Conservation (phyloP, 2,888 invertebrate genomes). For the Glaucopsyche alexis region DNA sequence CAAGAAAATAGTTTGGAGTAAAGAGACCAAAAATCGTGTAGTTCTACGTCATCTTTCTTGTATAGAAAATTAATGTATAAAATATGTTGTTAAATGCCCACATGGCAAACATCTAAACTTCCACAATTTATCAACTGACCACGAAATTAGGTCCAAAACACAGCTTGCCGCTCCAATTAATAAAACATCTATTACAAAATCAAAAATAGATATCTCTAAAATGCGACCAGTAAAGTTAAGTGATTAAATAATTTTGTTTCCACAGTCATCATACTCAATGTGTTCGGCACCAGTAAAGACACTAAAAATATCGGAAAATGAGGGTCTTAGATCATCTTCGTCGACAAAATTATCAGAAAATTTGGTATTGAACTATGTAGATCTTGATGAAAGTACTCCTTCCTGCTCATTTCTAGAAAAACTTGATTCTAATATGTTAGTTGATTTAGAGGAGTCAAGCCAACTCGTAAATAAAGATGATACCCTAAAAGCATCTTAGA, state of each 20-base stretch:
- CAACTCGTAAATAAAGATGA: too few species aligned
- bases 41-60: conserved; percentile 10
- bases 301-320: too few species aligned
- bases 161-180: background rate
- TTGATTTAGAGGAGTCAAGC: too few species aligned
- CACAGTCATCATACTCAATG: conserved; percentile 13
- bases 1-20: conserved; percentile 21
- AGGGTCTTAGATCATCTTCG: conserved; percentile 4
- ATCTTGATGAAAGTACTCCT: too few species aligned
- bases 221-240: conserved; percentile 21
- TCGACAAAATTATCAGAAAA: background rate
- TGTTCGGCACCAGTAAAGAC: conserved; percentile 10
- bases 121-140: conserved; percentile 18
- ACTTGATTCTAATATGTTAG: too few species aligned
- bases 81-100: background rate
- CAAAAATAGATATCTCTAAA: conserved; percentile 16
- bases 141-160: conserved; percentile 11
- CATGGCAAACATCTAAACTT: too few species aligned
- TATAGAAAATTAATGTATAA: background rate
- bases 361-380: too few species aligned
- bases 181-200: conserved; percentile 9
- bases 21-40: conserved; percentile 19
- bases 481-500: too few species aligned
- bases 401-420: too few species aligned
- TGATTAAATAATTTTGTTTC: conserved; percentile 16